Conservation (phyloP, 2,888 invertebrate species). For the Hyppa rectilinea region DNA sequence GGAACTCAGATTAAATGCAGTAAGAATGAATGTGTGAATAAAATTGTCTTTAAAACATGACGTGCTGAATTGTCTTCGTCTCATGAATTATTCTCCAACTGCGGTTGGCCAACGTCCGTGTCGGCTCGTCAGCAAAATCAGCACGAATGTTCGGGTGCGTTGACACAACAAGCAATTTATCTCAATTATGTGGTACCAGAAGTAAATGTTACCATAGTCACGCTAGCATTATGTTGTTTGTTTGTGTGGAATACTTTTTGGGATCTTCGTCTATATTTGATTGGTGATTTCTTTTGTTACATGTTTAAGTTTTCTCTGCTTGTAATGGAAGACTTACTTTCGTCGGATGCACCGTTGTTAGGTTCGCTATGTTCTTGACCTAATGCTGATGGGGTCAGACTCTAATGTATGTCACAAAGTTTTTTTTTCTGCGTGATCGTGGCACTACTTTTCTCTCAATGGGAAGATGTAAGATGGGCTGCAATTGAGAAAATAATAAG, state of each 20-base stretch:
- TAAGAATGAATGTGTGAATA: constrained; percentile 51
- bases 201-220: constrained; percentile 52
- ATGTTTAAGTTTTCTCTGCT: not conserved
- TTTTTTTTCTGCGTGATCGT: not conserved
- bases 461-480: not conserved
- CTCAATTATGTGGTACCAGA: constrained; percentile 68
- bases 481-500: constrained; percentile 11
- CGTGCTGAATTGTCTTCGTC: constrained; percentile 52
- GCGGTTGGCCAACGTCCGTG: constrained; percentile 63
- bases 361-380: not conserved
- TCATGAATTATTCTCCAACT: constrained; percentile 61
- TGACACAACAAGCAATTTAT: constrained; percentile 74
- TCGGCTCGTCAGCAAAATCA: constrained; percentile 55
- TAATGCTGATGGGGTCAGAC: constrained; percentile 2
- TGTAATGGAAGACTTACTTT: not conserved
- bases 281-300: not conserved
- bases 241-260: constrained; percentile 4
- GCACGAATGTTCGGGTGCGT: constrained; percentile 68
- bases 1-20: constrained; percentile 48
- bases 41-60: constrained; percentile 44
- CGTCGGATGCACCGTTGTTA: not conserved
- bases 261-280: constrained; percentile 13
- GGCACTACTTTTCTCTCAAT: constrained; percentile 14
- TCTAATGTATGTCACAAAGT: constrained; percentile 16
- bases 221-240: constrained; percentile 56